A percentile compares a stretch with the other conserved stretches of the same genome.
phyloP scores from a whole-genome alignment of 2,888 invertebrate species.

The Colostygia pectinataria region DNA sequence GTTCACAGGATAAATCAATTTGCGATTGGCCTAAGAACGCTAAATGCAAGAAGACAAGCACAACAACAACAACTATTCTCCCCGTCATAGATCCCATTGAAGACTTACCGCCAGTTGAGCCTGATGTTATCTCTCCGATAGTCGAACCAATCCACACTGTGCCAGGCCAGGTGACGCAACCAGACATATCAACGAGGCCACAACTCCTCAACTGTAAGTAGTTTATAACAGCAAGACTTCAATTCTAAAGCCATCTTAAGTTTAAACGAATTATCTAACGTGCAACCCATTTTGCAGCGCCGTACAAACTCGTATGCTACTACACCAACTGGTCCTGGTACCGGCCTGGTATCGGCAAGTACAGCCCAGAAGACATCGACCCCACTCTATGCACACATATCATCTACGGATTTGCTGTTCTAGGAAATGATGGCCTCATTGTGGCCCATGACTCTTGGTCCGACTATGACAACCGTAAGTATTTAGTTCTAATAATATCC shows the following conservation, averaged over 20 bases:
- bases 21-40: constrained; percentile 89
- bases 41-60: constrained; percentile 73
- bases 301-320: constrained; percentile 93
- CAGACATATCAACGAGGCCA: constrained; percentile 52
- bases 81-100: constrained; percentile 41
- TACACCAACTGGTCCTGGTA: constrained; percentile 98
- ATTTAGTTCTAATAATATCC: not conserved
- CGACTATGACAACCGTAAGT: constrained; percentile 92
- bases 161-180: constrained; percentile 60
- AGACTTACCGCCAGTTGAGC: constrained; percentile 23
- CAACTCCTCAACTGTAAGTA: constrained; percentile 60
- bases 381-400: constrained; percentile 95
- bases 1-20: constrained; percentile 79
- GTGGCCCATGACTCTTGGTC: constrained; percentile 96
- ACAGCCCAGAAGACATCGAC: constrained; percentile 93
- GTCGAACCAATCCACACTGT: constrained; percentile 44
- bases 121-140: constrained; percentile 31
- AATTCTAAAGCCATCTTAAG: constrained; percentile 35
- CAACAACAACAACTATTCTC: constrained; percentile 43
- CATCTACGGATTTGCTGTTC: constrained; percentile 96
- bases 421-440: constrained; percentile 90
- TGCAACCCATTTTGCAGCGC: constrained; percentile 74
- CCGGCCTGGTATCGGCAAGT: constrained; percentile 90
- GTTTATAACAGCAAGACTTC: constrained; percentile 21
- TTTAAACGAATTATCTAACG: not conserved